Conservation (phyloP, 2,113 vertebrate genomes). For the Daphoenositta chrysoptera region DNA sequence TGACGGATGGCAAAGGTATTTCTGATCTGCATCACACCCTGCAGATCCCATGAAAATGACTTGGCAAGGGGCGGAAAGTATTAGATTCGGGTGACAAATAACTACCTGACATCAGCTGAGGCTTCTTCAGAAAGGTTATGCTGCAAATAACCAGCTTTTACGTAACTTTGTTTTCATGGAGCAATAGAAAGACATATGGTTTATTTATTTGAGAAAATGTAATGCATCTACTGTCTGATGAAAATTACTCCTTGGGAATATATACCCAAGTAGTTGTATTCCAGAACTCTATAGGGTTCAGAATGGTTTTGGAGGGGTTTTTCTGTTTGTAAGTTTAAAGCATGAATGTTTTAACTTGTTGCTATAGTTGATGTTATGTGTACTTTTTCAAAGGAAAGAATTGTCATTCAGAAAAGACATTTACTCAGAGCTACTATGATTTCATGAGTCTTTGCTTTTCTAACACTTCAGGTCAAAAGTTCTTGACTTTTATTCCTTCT, state of each 20-base stretch:
- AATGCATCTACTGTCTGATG: not conserved
- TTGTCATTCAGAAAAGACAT: not conserved
- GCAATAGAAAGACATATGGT: not conserved
- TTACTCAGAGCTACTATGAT: not conserved
- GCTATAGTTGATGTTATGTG: not conserved
- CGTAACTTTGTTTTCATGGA: conserved; percentile 20
- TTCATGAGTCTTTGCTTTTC: not conserved
- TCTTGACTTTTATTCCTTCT: not conserved
- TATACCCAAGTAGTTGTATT: not conserved
- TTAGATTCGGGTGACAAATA: conserved; percentile 86
- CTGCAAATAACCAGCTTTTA: conserved; percentile 71
- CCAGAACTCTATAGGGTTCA: not conserved
- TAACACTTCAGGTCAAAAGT: not conserved
- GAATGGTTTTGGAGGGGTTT: not conserved
- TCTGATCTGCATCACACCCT: conserved; percentile 67
- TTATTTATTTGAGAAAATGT: not conserved
- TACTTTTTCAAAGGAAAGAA: not conserved
- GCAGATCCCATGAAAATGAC: conserved; percentile 71
- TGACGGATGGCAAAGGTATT: conserved; percentile 69
- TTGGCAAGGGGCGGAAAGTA: conserved; percentile 77
- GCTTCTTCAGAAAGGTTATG: conserved; percentile 75
- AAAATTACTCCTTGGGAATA: not conserved
- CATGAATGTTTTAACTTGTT: not conserved
- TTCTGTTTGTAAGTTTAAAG: not conserved
- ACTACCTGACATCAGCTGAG: conserved; percentile 82